phyloP scores from a whole-genome alignment of 2,797 vertebrate species.

The Propithecus deckenii region DNA sequence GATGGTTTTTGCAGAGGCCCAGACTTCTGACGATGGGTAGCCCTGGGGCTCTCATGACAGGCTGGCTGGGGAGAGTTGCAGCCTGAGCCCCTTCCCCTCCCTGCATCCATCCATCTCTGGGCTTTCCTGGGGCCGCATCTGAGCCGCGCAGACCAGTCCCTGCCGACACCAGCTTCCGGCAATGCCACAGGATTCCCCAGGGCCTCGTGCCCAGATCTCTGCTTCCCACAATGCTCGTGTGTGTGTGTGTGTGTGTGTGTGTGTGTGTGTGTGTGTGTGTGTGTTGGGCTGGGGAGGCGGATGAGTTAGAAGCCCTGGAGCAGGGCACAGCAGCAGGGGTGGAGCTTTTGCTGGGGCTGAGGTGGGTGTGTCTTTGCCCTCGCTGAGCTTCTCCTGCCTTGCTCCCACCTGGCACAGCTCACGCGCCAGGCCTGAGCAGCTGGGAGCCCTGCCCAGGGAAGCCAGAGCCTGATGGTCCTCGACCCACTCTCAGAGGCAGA shows the following conservation, averaged over 20 bases:
- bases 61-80: background rate
- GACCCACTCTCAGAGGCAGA: background rate
- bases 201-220: no score
- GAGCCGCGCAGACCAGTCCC: background rate
- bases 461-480: background rate
- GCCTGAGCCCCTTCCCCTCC: background rate
- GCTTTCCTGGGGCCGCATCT: background rate
- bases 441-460: background rate
- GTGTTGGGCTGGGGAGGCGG: background rate
- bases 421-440: background rate
- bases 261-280: no score
- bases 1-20: background rate
- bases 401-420: no score
- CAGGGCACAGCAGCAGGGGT: background rate
- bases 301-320: background rate
- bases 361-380: background rate
- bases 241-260: no score
- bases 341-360: background rate
- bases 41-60: background rate
- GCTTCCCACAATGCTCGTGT: no score
- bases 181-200: no score
- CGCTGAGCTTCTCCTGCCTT: background rate
- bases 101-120: fast-evolving
- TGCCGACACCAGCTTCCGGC: background rate
- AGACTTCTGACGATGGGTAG: background rate